Conservation (phyloP, 35 echinoderm and acorn worm species). For the Ophiothrix spiculata region DNA sequence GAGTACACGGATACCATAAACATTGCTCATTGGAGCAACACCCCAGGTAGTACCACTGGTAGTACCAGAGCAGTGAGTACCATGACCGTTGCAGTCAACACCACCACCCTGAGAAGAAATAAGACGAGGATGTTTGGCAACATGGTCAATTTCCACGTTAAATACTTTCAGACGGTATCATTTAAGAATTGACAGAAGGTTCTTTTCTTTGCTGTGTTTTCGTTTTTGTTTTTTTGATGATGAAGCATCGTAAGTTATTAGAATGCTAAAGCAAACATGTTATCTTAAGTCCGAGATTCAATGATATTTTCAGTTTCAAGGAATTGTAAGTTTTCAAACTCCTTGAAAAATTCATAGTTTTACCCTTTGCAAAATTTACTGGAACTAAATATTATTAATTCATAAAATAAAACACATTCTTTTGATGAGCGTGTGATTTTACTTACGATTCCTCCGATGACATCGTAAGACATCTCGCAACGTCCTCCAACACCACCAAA, state of each 20-base stretch:
- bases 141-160: too few relatives aligned
- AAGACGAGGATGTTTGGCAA: too few relatives aligned
- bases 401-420: too few relatives aligned
- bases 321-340: neutral
- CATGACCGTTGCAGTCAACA: neutral
- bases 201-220: too few relatives aligned
- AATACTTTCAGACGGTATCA: too few relatives aligned
- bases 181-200: too few relatives aligned
- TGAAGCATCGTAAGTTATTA: too few relatives aligned
- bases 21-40: neutral
- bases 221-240: too few relatives aligned
- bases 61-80: neutral
- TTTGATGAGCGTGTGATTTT: too few relatives aligned
- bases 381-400: too few relatives aligned
- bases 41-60: neutral
- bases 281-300: too few relatives aligned
- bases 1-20: neutral
- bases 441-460: conserved; percentile 44
- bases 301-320: neutral
- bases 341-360: neutral
- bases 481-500: conserved; percentile 18
- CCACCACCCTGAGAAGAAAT: neutral
- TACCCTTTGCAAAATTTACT: neutral
- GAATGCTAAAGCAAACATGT: too few relatives aligned
- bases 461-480: conserved; percentile 32